Evolutionary conservation across 37 sponge, comb jelly and placozoan genomes (phyloP).

Genomic region (Spongilla lacustris): DNA sequence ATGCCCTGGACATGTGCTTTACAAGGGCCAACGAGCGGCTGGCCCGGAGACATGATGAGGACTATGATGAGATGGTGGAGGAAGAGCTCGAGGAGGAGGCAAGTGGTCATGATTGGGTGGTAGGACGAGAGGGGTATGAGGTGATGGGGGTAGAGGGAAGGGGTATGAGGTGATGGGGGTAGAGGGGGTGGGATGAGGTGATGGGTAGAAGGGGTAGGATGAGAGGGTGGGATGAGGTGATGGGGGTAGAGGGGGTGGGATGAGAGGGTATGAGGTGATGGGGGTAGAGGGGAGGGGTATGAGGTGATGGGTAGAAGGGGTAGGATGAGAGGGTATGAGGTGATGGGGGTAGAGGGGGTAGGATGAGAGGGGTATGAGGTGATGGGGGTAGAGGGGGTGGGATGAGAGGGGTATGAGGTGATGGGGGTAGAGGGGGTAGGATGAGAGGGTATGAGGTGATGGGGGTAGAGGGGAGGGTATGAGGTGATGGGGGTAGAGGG

Average conservation of each 20-base stretch:
- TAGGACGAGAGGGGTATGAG: neutral
- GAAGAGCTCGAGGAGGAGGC: slow-evolving; percentile 91
- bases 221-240: no score
- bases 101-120: no score
- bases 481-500: no score
- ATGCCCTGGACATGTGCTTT: slow-evolving; percentile 74
- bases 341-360: neutral
- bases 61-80: slow-evolving; percentile 98
- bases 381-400: neutral
- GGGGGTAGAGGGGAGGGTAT: no score
- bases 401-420: neutral
- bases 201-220: no score
- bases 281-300: neutral
- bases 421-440: no score
- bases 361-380: no score
- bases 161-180: no score
- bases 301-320: neutral
- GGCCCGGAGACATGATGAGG: slow-evolving; percentile 86
- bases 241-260: no score
- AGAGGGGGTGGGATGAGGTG: no score
- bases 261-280: neutral
- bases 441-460: no score
- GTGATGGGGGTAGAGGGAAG: no score
- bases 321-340: neutral
- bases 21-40: slow-evolving; percentile 77